Evolutionary conservation across 2,888 invertebrate species (phyloP), one percentile per base, ranked within the genome.

Genomic region (Clivina fossor): DNA sequence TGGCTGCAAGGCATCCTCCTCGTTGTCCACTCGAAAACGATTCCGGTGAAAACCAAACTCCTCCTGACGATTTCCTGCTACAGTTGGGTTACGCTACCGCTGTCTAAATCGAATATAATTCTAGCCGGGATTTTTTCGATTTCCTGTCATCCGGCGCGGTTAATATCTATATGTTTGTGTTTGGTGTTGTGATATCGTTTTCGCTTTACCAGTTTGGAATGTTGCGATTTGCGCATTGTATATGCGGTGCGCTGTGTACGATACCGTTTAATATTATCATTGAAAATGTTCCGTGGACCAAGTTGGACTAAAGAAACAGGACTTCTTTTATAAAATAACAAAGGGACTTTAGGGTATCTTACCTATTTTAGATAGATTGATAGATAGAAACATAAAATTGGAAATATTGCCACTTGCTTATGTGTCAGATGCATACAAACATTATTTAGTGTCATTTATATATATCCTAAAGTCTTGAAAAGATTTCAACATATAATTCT

Each of bases 161-260:
- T 56, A 95, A 91, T 73, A 89, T 95, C 69, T 97, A 97, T 74
- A 96, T 97, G 95, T 97, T 96, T 73, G 84, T 96, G 60, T 97
- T 95, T 75, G 97, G 97, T 60, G 95, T 95, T n/a, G 83, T 95
- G 48, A 96, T 95, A 73, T 95, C 95, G 51, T 96, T 97, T 71
- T 91, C 93, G 16, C 77, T 93, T 26, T 87, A 91, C 73, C 84
- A 93, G 67, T 88, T 90, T 71, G 94, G 95, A 8, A 75, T 89
- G 58, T 68, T 86, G 33, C 84, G 86, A 70, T 92, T 93, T 70
- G 68, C 85, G 56, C 75, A 92, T 54, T 92, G 90, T 70, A 83
- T 94, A 58, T 78, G 85, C 58, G 95, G 93, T 33, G 93, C 94
- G 3, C 77, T 96, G 43, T 85, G 89, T 57, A 92, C 93, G 54